Conservation (phyloP, 1,140 invertebrate species). For the Apis mellifera region Amel_HAv3.1 CM009942.2:10968001-10968500, state of each 20-base stretch:
- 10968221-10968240: constrained; percentile 90
- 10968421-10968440: background rate
- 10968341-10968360: constrained; percentile 74
- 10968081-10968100: background rate
- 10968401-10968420: constrained; percentile 9
- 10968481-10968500: no score
- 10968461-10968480: no score
- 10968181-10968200: background rate
- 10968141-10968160: no score
- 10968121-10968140: no score
- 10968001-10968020: constrained; percentile 41
- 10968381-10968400: constrained; percentile 79
- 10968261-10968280: constrained; percentile 96
- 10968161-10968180: background rate
- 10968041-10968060: constrained; percentile 18
- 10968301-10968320: constrained; percentile 81
- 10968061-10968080: constrained; percentile 15
- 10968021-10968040: constrained; percentile 13
- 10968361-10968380: constrained; percentile 73
- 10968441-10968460: no score
- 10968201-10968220: background rate
- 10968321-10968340: constrained; percentile 78
- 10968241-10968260: constrained; percentile 97
- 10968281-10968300: constrained; percentile 89
- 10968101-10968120: background rate